phyloP scores from a whole-genome alignment of 2,888 invertebrate genomes.

The Drosophila ustulata region DNA sequence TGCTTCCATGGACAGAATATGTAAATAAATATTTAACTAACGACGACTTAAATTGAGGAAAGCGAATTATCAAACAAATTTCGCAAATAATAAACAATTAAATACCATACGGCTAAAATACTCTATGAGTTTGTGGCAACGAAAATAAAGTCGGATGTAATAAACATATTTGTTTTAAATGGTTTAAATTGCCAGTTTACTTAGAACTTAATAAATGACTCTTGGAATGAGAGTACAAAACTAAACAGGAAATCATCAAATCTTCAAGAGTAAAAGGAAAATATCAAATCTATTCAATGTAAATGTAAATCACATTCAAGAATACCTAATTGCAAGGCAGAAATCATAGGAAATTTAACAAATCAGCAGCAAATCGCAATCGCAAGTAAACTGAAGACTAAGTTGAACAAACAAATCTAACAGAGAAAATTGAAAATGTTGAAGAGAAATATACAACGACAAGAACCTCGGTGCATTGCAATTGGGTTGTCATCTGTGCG shows the following conservation, averaged over 20 bases:
- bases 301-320: neutral
- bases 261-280: too few relatives aligned
- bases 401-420: conserved; percentile 7
- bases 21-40: neutral
- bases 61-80: neutral
- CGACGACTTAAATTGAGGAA: neutral
- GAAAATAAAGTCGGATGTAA: neutral
- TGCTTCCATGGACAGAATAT: neutral
- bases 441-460: conserved; percentile 55
- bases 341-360: neutral
- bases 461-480: conserved; percentile 73
- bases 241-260: too few relatives aligned
- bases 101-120: neutral
- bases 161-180: neutral
- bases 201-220: too few relatives aligned
- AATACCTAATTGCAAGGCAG: neutral
- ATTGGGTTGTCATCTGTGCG: conserved; percentile 74
- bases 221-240: too few relatives aligned
- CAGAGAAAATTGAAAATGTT: conserved; percentile 3
- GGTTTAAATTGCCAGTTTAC: neutral
- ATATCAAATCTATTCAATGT: neutral
- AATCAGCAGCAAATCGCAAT: neutral
- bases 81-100: neutral
- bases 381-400: conserved; percentile 7
- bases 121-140: neutral